Evolutionary conservation across 1,140 invertebrate species (phyloP), one percentile per base, ranked within the genome.

Genomic region (Nephila pilipes): DNA sequence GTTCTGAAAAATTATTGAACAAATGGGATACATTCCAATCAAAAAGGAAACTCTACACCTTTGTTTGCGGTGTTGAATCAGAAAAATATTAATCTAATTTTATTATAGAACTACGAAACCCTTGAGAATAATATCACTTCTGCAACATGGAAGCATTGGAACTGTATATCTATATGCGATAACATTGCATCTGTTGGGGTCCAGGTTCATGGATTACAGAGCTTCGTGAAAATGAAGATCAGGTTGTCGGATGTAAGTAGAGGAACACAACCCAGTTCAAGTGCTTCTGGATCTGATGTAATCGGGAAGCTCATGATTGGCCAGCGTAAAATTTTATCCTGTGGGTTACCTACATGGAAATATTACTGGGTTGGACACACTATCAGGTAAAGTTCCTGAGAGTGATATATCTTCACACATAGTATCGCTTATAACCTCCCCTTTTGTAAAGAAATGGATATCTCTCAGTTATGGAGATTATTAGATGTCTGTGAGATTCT

Each of bases 251-350:
- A 87, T 46, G 29, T 46, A 3, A 20, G 36, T 5, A 16, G 32
- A 22, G 25, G n/a, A 2, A 6, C 20, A 12, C 8, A 22, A 12
- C 12, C 55, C 32, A n/a, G n/a, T 63, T 20, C 36, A 87, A 87
- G 57, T 87, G 18, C 38, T 87, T 16, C 75, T 63, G 89, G 29
- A 60, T n/a, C 79, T n/a, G 57, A 91, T 46, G 89, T 91, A 32
- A 60, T 60, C 38, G 89, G 89, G 63, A 91, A 85, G n/a, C 79
- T 83, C 32, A 60, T 63, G 57, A 91, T 79, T 18, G 79, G 79
- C n/a, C 54, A 83, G 57, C 55, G 20, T 16, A 83, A 80, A 79
- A 36, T 58, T 29, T 46, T 90, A 16, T 20, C 89, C 25, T 80
- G 54, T 38, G 57, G 65, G 75, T 60, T 60, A 22, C 0, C 5